Evolutionary conservation across 2,113 vertebrate genomes (phyloP).

Genomic region (Odocoileus hemionus): DNA sequence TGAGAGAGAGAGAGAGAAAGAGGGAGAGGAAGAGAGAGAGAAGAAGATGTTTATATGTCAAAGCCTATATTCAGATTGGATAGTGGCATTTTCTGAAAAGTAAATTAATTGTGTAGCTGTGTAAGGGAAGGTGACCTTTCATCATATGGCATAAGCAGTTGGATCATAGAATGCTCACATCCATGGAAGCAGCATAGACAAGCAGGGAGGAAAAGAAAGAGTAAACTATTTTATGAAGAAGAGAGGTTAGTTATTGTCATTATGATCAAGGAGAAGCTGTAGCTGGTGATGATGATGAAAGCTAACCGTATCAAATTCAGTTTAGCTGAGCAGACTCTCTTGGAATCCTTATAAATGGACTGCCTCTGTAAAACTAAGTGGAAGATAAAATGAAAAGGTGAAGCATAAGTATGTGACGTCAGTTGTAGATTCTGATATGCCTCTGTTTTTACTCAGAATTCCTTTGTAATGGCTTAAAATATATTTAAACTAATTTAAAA

Average conservation of each 20-base stretch:
- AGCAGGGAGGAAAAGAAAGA: not conserved
- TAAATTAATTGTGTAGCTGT: not conserved
- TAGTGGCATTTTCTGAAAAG: conserved; percentile 1
- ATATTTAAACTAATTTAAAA: not conserved
- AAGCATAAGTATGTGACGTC: not conserved
- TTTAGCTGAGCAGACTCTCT: not conserved
- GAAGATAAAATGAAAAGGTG: not conserved
- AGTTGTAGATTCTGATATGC: not conserved
- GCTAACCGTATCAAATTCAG: not conserved
- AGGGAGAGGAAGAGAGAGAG: not conserved
- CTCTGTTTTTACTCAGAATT: not conserved
- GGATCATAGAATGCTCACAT: not conserved
- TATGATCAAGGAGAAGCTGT: not conserved
- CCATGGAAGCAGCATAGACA: not conserved
- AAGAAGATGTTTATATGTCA: not conserved
- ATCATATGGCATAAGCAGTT: not conserved
- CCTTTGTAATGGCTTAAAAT: not conserved
- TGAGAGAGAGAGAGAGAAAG: not conserved
- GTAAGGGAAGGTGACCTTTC: not conserved
- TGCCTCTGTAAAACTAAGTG: not conserved
- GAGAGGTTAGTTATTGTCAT: not conserved
- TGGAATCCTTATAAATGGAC: not conserved
- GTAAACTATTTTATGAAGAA: not conserved
- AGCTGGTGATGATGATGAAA: not conserved
- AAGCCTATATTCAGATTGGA: not conserved